Conservation (phyloP, 2,888 invertebrate genomes). For the Ctenicera cuprea region DNA sequence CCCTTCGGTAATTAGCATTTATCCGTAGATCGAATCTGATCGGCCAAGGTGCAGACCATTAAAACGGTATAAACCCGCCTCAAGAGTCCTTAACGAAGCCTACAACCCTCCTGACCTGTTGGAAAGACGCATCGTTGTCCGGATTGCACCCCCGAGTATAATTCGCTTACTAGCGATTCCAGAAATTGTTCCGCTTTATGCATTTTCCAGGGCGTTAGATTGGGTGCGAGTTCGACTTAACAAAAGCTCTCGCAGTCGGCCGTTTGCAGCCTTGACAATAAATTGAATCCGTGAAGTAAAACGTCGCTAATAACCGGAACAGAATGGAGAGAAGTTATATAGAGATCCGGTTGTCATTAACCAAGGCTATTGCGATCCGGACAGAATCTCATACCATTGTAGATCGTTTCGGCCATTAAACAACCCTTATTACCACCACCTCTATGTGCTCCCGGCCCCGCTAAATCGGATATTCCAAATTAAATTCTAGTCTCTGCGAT, state of each 20-base stretch:
- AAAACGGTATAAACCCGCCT: conserved; percentile 44
- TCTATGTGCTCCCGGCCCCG: conserved; percentile 36
- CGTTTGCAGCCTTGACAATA: conserved; percentile 56
- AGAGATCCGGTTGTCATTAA: conserved; percentile 54
- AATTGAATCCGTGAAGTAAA: conserved; percentile 59
- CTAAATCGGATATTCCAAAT: conserved; percentile 50
- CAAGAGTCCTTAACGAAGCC: conserved; percentile 48
- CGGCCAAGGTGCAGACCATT: conserved; percentile 43
- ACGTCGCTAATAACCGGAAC: conserved; percentile 60
- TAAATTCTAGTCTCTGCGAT: conserved; percentile 45
- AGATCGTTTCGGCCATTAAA: conserved; percentile 54
- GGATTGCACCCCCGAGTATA: conserved; percentile 60
- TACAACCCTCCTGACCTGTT: conserved; percentile 59
- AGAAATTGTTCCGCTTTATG: conserved; percentile 63
- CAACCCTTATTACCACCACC: conserved; percentile 52
- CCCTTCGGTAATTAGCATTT: conserved; percentile 50
- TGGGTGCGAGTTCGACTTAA: conserved; percentile 58
- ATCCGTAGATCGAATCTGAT: conserved; percentile 41
- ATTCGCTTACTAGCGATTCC: conserved; percentile 59
- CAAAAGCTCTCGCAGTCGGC: conserved; percentile 55
- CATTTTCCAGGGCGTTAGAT: conserved; percentile 61
- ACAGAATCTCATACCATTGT: conserved; percentile 51
- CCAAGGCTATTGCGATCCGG: conserved; percentile 52
- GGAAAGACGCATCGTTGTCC: conserved; percentile 61
- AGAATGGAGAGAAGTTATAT: conserved; percentile 54